Base-by-base conservation (phyloP, 2,113 vertebrate genomes). In the Datnioides undecimradiatus region DNA sequence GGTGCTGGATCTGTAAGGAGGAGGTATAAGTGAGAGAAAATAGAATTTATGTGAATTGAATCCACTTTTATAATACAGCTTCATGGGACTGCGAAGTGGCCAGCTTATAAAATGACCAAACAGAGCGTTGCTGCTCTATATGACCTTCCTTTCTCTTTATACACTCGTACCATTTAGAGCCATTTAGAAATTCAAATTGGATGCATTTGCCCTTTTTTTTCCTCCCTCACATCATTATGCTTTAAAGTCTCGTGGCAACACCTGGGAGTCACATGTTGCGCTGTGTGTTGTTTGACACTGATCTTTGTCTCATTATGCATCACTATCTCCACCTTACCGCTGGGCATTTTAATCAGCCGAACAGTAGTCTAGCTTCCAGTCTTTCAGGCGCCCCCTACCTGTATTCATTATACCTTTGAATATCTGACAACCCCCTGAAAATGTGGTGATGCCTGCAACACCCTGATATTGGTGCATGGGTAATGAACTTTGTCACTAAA, bases 281-380 rank as follows among this genome's bases (percentile, higher is more conserved):
- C 19, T 4, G 5, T n/a, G 12, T 71, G 63, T 38, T 78, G 62
- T 83, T 83, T 77, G 82, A 83, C 79, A 49, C 76, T 67, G 65
- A 83, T 82, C 55, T 62, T 62, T 80, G 70, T 80, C 74, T 84
- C 68, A 74, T 85, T 88, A 72, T 69, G 69, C 67, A 45, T 76
- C 54, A 21, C 67, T 58, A 67, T 76, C 73, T 66, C 43, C 43
- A 16, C 25, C 65, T 11, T 25, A 65, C 49, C 72, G 49, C 55
- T 68, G 60, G 14, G 67, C 58, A 67, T 84, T 85, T 75, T 80
- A 76, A 86, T 80, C 72, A 78, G 59, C 36, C n/a, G 69, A 79
- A 76, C 59, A 46, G 41, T 34, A 33, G 48, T 77, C 9, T 19
- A 36, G 60, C 54, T 38, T 70, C 55, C 23, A 34, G 60, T 36